Conservation (phyloP, 64 coral and sea anemone species). For the Pocillopora damicornis region DNA sequence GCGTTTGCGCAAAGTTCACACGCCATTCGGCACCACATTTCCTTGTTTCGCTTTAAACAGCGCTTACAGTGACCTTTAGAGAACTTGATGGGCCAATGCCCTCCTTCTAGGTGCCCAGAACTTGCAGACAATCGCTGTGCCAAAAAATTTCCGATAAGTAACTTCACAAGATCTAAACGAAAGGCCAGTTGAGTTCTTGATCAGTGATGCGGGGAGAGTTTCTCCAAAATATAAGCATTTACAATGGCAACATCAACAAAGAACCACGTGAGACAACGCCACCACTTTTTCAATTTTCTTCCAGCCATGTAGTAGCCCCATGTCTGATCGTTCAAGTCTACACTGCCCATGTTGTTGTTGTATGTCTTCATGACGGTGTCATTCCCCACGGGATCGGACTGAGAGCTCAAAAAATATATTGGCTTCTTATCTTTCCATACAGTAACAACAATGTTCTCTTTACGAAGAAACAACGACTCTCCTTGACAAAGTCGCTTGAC, state of each 20-base stretch:
- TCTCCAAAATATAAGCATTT: conserved; percentile 22
- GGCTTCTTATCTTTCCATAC: conserved; percentile 39
- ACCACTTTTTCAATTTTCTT: conserved; percentile 20
- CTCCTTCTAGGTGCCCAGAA: not conserved
- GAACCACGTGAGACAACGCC: conserved; percentile 26
- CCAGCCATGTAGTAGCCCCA: not conserved
- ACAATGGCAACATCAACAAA: not conserved
- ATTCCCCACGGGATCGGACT: not conserved
- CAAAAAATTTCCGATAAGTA: not conserved
- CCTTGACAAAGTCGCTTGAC: not conserved
- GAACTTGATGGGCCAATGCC: not conserved
- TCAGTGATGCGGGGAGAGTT: not conserved
- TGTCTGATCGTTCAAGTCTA: conserved; percentile 12
- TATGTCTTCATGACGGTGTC: conserved; percentile 20
- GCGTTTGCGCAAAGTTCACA: conserved; percentile 1
- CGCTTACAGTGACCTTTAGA: conserved; percentile 10
- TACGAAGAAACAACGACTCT: conserved; percentile 17
- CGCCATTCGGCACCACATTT: not conserved
- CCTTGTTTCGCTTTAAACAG: not conserved
- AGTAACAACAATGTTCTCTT: not conserved
- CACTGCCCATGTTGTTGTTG: conserved; percentile 29
- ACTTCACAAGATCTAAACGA: not conserved
- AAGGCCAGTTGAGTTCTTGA: conserved; percentile 3
- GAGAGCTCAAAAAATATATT: conserved; percentile 16
- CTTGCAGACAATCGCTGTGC: not conserved